Evolutionary conservation across 2,888 invertebrate genomes (phyloP).

Genomic region (Eupelmus urozonus): DNA sequence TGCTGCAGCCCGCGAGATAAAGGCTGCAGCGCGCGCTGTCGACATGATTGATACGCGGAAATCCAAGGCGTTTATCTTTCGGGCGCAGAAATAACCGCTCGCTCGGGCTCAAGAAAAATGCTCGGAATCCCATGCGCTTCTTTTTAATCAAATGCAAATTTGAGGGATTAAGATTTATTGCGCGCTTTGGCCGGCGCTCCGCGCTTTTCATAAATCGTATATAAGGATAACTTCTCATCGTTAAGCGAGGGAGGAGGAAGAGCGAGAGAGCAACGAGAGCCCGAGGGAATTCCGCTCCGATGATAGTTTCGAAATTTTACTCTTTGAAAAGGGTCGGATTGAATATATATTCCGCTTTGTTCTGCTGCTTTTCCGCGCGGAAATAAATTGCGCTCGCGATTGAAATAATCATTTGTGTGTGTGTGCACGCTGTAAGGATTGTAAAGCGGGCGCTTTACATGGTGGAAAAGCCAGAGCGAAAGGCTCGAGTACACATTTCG

Average conservation of each 20-base stretch:
- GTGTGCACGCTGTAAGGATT: neutral
- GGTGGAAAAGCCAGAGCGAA: neutral
- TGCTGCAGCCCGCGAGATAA: slow-evolving; percentile 50
- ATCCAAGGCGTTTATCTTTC: slow-evolving; percentile 58
- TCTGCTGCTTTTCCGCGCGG: no score
- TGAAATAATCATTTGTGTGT: slow-evolving; percentile 33
- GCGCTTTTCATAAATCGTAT: slow-evolving; percentile 44
- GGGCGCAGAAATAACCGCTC: slow-evolving; percentile 32
- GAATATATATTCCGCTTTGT: no score
- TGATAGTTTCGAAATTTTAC: slow-evolving; percentile 1
- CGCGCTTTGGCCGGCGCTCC: neutral
- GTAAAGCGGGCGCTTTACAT: slow-evolving; percentile 12
- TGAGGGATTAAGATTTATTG: slow-evolving; percentile 51
- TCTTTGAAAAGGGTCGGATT: no score
- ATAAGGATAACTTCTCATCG: neutral
- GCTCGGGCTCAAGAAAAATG: slow-evolving; percentile 32
- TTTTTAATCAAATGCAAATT: slow-evolving; percentile 57
- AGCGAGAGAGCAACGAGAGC: no score
- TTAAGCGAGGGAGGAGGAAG: no score
- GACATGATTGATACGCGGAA: slow-evolving; percentile 60
- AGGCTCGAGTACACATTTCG: neutral
- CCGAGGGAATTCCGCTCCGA: neutral
- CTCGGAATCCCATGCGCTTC: slow-evolving; percentile 21
- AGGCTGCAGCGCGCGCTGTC: slow-evolving; percentile 46
- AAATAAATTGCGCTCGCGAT: neutral